These are phyloP conservation scores for Muscicapa comitata DNA, from an alignment of 2,797 vertebrate species.

Conservation along the genomic window DNA sequence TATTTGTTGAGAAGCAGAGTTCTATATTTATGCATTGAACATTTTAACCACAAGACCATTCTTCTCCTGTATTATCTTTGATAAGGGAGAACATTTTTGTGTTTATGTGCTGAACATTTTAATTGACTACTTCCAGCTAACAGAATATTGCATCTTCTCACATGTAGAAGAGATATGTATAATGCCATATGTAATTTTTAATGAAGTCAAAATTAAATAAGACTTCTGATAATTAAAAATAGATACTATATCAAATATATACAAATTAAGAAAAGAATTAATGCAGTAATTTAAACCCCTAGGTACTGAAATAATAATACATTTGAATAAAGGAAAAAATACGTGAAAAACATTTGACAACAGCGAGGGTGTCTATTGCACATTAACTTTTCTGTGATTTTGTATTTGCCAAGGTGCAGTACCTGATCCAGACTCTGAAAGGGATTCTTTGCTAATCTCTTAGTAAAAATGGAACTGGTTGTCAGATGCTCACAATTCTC, in stretches of 20 bases:
- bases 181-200: constrained; percentile 51
- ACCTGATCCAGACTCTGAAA: neutral
- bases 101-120: constrained; percentile 33
- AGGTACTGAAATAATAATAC: constrained; percentile 5
- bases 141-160: constrained; percentile 30
- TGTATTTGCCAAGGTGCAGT: neutral
- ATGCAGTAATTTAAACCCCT: constrained; percentile 5
- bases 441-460: neutral
- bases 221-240: constrained; percentile 61
- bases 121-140: constrained; percentile 59
- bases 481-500: neutral
- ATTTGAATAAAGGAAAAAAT: neutral
- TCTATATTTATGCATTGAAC: constrained; percentile 35
- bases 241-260: constrained; percentile 50
- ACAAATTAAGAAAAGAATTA: constrained; percentile 50
- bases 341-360: neutral
- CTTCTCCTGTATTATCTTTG: constrained; percentile 30
- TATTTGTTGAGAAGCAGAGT: neutral
- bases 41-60: constrained; percentile 19
- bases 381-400: neutral
- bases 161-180: neutral
- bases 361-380: neutral
- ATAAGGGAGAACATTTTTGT: constrained; percentile 42
- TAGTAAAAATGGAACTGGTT: neutral
- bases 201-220: constrained; percentile 60